Evolutionary conservation across 2,888 invertebrate genomes (phyloP).

Genomic region (Ommatoiulus sabulosus): DNA sequence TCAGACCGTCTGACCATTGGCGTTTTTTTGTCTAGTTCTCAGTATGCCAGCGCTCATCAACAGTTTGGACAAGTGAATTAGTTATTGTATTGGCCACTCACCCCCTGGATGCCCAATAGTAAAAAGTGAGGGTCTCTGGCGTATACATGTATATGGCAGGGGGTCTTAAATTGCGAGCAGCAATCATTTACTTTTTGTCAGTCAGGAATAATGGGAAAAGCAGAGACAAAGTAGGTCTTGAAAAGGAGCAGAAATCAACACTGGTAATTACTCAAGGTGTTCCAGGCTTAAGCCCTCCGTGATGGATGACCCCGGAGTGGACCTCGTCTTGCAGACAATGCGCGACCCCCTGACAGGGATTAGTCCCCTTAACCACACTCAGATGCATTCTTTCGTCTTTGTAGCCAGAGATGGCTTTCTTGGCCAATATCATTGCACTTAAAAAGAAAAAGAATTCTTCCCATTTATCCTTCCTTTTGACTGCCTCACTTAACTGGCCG

Average conservation of each 20-base stretch:
- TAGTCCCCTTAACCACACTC: background rate
- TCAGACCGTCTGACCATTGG: background rate
- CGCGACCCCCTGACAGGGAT: background rate
- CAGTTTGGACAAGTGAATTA: slow-evolving; percentile 40
- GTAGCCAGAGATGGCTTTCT: background rate
- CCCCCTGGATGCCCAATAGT: background rate
- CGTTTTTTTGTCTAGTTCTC: background rate
- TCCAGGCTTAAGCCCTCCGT: slow-evolving; percentile 10
- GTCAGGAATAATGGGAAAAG: slow-evolving; percentile 38
- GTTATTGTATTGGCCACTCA: background rate
- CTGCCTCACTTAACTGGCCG: background rate
- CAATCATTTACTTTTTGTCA: slow-evolving; percentile 40
- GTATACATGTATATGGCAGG: background rate
- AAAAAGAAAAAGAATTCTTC: background rate
- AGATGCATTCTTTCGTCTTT: background rate
- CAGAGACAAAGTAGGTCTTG: slow-evolving; percentile 36
- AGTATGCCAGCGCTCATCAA: background rate
- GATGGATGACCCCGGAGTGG: slow-evolving; percentile 24
- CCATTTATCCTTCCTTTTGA: background rate
- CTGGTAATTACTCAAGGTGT: slow-evolving; percentile 43
- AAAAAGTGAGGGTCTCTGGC: background rate
- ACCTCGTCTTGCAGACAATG: background rate
- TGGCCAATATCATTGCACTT: background rate
- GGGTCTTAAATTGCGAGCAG: slow-evolving; percentile 15
- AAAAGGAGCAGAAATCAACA: slow-evolving; percentile 40